Percentiles rank a stretch among this genome's conserved stretches.
These are phyloP conservation scores for Ericerus pela DNA, from an alignment of 1,140 invertebrate species.

Conservation along the genomic window DNA sequence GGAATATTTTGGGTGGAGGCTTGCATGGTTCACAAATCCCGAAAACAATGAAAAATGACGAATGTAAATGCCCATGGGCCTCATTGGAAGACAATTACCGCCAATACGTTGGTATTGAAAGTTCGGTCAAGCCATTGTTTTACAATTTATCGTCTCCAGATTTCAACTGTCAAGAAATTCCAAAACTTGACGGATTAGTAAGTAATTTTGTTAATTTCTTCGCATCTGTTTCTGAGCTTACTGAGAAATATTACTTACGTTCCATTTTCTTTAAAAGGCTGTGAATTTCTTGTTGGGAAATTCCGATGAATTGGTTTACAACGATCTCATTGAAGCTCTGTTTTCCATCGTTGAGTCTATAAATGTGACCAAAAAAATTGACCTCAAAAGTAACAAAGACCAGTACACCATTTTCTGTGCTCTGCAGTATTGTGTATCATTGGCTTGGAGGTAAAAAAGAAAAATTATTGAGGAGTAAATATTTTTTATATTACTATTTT, in stretches of 20 bases:
- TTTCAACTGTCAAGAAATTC: slow-evolving; percentile 50
- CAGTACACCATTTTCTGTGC: slow-evolving; percentile 55
- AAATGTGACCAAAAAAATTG: slow-evolving; percentile 2
- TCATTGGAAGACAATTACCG: slow-evolving; percentile 66
- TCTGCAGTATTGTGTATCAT: slow-evolving; percentile 79
- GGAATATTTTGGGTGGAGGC: slow-evolving; percentile 61
- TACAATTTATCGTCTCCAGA: slow-evolving; percentile 64
- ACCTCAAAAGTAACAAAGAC: not conserved
- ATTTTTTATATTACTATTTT: slow-evolving; percentile 9
- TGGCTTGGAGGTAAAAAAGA: slow-evolving; percentile 54
- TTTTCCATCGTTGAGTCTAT: slow-evolving; percentile 49
- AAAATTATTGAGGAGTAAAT: not conserved
- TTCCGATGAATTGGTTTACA: slow-evolving; percentile 78
- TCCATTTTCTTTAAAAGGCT: slow-evolving; percentile 35
- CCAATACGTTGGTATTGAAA: slow-evolving; percentile 55
- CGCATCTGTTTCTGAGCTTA: not conserved
- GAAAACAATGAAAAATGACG: slow-evolving; percentile 33
- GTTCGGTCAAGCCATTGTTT: slow-evolving; percentile 69
- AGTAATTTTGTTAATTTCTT: slow-evolving; percentile 18
- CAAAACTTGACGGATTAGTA: slow-evolving; percentile 78
- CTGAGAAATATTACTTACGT: not conserved
- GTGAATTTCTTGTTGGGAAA: slow-evolving; percentile 85
- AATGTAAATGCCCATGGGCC: slow-evolving; percentile 47
- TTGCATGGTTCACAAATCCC: slow-evolving; percentile 34
- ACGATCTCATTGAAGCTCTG: slow-evolving; percentile 66